Evolutionary conservation across 2,888 invertebrate genomes (phyloP), one percentile per base, ranked within the genome.

Genomic region (Diabrotica balteata): DNA sequence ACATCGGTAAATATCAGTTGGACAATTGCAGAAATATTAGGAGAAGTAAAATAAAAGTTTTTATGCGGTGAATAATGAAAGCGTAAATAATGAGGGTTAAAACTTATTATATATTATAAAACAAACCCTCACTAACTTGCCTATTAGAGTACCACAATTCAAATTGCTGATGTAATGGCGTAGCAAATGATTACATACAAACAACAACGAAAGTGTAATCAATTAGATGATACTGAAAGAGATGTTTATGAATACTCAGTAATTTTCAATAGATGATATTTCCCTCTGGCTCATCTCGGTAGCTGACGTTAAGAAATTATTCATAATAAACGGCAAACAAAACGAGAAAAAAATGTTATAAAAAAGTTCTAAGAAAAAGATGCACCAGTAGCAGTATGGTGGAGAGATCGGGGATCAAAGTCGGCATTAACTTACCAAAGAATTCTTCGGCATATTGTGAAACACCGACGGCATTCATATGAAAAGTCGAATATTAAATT

Each of bases 231-330:
- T 58, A n/a, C 45, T 45, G 55, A 9, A 46, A 44, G 22, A 45
- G 42, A 59, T 52, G 32, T 46, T 66, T 63, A 45, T 77, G 73
- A 76, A 76, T 76, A 76, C 77, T 62, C 68, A 67, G 72, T 76
- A 77, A 77, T 77, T 77, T 77, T 77, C 73, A 77, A 77, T 77
- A 74, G 76, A 44, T 43, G 44, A 53, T 53, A 54, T 47, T 47
- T 47, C 53, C 42, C 55, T 44, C 17, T 17, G 11, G 9, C 55
- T 44, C 55, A 45, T 72, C 76, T 64, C 59, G 58, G 64, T 64
- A 64, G 64, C 64, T 57, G n/a, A 9, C 47, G 47, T 43, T 42
- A 47, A 64, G 52, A 59, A 59, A 64, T 51, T 58, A 63, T 57
- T 64, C 58, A 52, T 32, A 59, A 51, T 59, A 64, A 42, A 47